phyloP scores from a whole-genome alignment of 2,797 vertebrate genomes.

The Mallotus villosus region DNA sequence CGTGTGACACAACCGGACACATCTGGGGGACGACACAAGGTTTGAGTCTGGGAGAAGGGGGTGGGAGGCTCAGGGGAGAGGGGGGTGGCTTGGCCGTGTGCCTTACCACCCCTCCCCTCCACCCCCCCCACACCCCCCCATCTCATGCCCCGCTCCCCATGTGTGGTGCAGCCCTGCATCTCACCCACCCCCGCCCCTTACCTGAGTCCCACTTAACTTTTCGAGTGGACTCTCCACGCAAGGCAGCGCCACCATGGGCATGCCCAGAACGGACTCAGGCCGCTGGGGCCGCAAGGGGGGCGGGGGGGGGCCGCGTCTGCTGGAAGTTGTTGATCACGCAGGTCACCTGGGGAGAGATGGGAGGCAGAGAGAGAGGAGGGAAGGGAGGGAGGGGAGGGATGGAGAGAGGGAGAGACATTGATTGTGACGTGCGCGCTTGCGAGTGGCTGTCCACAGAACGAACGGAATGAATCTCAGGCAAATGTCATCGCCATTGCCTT shows the following conservation, averaged over 20 bases:
- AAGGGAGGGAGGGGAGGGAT: too few species aligned
- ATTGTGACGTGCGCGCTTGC: too few species aligned
- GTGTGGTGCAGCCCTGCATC: constrained; percentile 29
- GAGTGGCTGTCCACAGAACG: too few species aligned
- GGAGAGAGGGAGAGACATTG: background rate
- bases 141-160: constrained; percentile 21
- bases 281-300: constrained; percentile 59
- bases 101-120: too few species aligned
- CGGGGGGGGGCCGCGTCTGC: constrained; percentile 62
- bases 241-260: constrained; percentile 78
- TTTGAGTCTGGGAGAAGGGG: too few species aligned
- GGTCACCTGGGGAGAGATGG: constrained; percentile 74
- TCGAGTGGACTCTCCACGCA: constrained; percentile 86
- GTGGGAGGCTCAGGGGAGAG: too few species aligned
- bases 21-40: too few species aligned
- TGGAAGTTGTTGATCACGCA: constrained; percentile 92
- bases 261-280: constrained; percentile 74
- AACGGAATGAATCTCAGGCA: background rate
- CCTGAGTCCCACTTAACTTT: constrained; percentile 93
- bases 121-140: too few species aligned
- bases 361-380: background rate
- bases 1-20: too few species aligned
- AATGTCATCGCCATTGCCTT: too few species aligned
- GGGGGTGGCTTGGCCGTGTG: too few species aligned
- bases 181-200: constrained; percentile 75